Evolutionary conservation across 2,797 vertebrate species (phyloP).

Genomic region (Rousettus madagascariensis): DNA sequence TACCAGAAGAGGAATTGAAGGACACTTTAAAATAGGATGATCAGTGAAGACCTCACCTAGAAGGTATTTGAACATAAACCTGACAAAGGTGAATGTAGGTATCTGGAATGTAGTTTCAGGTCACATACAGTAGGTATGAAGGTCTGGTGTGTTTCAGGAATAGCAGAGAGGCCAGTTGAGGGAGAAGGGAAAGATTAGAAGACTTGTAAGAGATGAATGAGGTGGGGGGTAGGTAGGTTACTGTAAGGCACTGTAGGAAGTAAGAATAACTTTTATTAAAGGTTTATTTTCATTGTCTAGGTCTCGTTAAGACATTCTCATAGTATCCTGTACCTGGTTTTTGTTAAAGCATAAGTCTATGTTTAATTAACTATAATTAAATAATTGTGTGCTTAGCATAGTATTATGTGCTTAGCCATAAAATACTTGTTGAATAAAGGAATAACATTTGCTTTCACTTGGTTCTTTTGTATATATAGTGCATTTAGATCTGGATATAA

Average conservation of each 20-base stretch:
- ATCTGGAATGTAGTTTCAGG: not conserved
- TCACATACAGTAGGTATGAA: not conserved
- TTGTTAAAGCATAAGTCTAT: not conserved
- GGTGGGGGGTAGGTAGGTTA: not conserved
- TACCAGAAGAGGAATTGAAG: not conserved
- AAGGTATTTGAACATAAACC: not conserved
- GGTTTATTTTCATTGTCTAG: conserved; percentile 1
- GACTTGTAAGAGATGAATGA: not conserved
- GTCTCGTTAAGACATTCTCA: not conserved
- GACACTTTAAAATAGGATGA: not conserved
- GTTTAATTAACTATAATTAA: not conserved
- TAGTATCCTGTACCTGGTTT: not conserved
- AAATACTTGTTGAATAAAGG: conserved; percentile 17
- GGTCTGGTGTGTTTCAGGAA: not conserved
- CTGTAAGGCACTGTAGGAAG: not conserved
- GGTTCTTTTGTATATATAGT: not conserved
- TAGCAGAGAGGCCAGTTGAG: not conserved
- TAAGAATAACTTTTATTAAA: conserved; percentile 7
- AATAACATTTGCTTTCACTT: not conserved
- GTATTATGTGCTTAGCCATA: not conserved
- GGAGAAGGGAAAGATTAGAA: not conserved
- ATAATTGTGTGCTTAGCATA: not conserved
- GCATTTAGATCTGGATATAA: not conserved
- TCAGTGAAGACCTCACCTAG: not conserved
- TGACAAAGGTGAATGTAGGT: not conserved